Evolutionary conservation across 1,140 invertebrate species (phyloP), one percentile per base, ranked within the genome.

Genomic region (Zaprionus kolodkinae): DNA sequence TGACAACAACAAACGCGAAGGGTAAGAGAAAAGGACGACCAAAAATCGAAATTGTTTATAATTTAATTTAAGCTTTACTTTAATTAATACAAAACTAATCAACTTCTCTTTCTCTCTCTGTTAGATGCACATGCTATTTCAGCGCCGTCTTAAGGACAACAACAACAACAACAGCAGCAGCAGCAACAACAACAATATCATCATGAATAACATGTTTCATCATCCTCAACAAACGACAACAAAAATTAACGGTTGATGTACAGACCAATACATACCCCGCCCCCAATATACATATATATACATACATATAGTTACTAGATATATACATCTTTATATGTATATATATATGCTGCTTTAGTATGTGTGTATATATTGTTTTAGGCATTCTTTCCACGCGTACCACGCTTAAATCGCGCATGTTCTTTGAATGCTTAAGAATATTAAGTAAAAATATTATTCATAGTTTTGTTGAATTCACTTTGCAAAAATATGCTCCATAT

Each of bases 381-480:
- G 56, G 59, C 72, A 70, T 62, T 70, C 50, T 69, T 27, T 33
- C 17, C 17, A 38, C 50, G 59, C 27, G 55, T 13, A 21, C 45
- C 45, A 21, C 21, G 45, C 59, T 36, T 38, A 35, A 30, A 64
- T 79, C 27, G 3, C 70, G 84, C 83, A 88, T 88, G 84, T 88
- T 80, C 73, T 80, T 87, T 77, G 74, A 84, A 87, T 88, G 77
- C 73, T 82, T 69, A 72, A 63, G 63, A 76, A 57, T 72, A 57
- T 72, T 79, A 67, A 63, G 61, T 81, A 64, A 56, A 62, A 45
- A 65, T 77, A 21, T 21, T 63, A 59, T 25, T 59, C 48, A 65
- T 17, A 21, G 43, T 64, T 64, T 59, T 66, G 64, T 62, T 56
- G 57, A 15, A 66, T 64, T 48, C 30, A 40, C 64, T 68, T 57